Conservation (phyloP, 2,888 invertebrate species). For the Dynastes tityus region DNA sequence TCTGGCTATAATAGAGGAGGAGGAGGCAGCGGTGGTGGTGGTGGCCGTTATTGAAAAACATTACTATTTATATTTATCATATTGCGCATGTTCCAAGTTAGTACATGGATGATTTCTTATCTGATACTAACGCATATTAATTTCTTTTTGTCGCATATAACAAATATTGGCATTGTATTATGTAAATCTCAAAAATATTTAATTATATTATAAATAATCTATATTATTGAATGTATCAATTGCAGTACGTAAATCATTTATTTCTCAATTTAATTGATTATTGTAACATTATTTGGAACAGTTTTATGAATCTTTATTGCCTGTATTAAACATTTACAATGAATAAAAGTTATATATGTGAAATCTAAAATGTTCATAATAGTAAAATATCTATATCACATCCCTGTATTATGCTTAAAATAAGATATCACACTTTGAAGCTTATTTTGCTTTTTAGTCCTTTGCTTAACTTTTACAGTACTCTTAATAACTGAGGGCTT, state of each 20-base stretch:
- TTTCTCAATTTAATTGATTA: conserved; percentile 6
- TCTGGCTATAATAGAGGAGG: conserved; percentile 68
- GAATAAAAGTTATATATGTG: conserved; percentile 31
- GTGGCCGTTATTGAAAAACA: conserved; percentile 54
- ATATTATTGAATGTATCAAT: conserved; percentile 14
- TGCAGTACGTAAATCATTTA: conserved; percentile 25
- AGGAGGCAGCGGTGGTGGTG: background rate
- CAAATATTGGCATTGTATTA: background rate
- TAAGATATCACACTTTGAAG: conserved; percentile 47
- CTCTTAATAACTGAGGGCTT: conserved; percentile 17
- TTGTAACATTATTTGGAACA: conserved; percentile 8
- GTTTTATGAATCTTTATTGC: conserved; percentile 33
- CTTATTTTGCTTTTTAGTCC: conserved; percentile 37
- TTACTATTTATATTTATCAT: conserved; percentile 8
- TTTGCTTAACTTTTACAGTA: conserved; percentile 22
- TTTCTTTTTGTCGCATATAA: conserved; percentile 19
- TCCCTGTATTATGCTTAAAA: conserved; percentile 45
- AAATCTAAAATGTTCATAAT: conserved; percentile 13
- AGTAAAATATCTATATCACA: conserved; percentile 28
- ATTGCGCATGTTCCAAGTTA: conserved; percentile 1
- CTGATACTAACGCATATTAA: conserved; percentile 14
- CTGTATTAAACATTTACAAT: conserved; percentile 39
- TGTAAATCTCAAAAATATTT: background rate
- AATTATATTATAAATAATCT: background rate
- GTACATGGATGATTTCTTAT: conserved; percentile 9